A percentile compares a stretch with the other conserved stretches of the same genome.
Evolutionary conservation across 1,140 invertebrate genomes (phyloP).

Genomic region (Drosophila ficusphila): DNA sequence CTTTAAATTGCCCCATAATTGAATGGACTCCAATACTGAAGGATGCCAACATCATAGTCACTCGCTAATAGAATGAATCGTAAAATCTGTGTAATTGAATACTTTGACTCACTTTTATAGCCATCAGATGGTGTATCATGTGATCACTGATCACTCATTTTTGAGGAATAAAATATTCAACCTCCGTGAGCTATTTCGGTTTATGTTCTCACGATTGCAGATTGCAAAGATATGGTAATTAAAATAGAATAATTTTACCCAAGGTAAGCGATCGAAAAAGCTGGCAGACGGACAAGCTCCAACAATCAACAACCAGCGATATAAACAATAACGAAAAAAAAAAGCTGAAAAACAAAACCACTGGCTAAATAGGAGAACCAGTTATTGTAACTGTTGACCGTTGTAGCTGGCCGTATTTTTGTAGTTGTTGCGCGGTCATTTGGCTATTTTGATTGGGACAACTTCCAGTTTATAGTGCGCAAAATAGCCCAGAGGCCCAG

Average conservation of each 20-base stretch:
- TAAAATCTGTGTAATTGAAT: not conserved
- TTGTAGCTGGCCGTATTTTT: constrained; percentile 16
- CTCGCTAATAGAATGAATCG: not conserved
- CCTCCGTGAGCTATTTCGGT: not conserved
- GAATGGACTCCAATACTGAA: constrained; percentile 1
- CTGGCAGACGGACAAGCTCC: constrained; percentile 25
- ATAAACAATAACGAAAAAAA: constrained; percentile 51
- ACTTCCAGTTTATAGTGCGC: constrained; percentile 68
- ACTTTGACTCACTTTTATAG: too few species aligned
- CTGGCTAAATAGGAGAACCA: constrained; percentile 68
- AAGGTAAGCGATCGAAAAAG: constrained; percentile 63
- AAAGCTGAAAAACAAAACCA: constrained; percentile 36
- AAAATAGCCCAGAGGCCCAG: constrained; percentile 51
- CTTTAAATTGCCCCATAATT: constrained; percentile 13
- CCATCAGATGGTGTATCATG: too few species aligned
- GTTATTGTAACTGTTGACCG: constrained; percentile 69
- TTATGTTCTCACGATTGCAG: constrained; percentile 40
- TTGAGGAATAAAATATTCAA: too few species aligned
- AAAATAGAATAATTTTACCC: constrained; percentile 49
- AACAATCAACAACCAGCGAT: constrained; percentile 32
- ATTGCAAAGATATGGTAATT: constrained; percentile 61
- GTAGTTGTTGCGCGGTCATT: constrained; percentile 58
- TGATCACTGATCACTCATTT: too few species aligned
- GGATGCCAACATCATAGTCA: not conserved
- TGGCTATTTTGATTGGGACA: constrained; percentile 72